These are phyloP conservation scores for Hoplostethus atlanticus DNA, from an alignment of 2,797 vertebrate genomes.

Conservation along the genomic window DNA sequence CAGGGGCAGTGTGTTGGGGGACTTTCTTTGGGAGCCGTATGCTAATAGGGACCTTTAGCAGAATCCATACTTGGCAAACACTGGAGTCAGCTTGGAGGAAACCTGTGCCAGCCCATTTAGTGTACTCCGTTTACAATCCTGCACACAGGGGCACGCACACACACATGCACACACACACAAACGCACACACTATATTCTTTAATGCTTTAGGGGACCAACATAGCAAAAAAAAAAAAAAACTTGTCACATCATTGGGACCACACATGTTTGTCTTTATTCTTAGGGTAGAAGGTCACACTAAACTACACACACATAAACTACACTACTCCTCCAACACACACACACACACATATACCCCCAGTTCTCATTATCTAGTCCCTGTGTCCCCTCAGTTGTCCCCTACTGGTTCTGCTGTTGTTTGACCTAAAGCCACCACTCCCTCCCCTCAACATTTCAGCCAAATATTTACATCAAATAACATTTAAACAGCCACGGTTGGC, in stretches of 20 bases:
- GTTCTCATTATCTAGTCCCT: not conserved
- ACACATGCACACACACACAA: slow-evolving; percentile 2
- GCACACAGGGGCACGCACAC: slow-evolving; percentile 14
- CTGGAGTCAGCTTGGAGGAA: slow-evolving; percentile 42
- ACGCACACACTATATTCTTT: not conserved
- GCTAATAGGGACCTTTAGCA: slow-evolving; percentile 76
- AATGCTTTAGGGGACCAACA: too few species aligned
- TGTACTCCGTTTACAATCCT: slow-evolving; percentile 9
- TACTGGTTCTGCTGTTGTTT: slow-evolving; percentile 50
- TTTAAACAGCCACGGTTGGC: slow-evolving; percentile 67
- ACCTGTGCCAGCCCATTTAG: slow-evolving; percentile 43
- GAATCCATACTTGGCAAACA: slow-evolving; percentile 73
- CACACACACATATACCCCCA: not conserved
- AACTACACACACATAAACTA: not conserved
- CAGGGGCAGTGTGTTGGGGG: slow-evolving; percentile 9
- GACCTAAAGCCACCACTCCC: slow-evolving; percentile 37
- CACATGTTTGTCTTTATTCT: slow-evolving; percentile 18
- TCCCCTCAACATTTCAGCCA: slow-evolving; percentile 53
- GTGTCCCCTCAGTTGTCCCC: slow-evolving; percentile 44
- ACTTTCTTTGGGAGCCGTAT: slow-evolving; percentile 64
- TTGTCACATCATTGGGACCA: slow-evolving; percentile 9
- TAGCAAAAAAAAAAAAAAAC: too few species aligned
- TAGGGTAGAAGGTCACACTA: slow-evolving; percentile 4
- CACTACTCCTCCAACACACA: not conserved
- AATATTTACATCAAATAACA: slow-evolving; percentile 78